These are phyloP conservation scores for Aleiodes alternator DNA, from an alignment of 2,888 invertebrate genomes.

Conservation along the genomic window DNA sequence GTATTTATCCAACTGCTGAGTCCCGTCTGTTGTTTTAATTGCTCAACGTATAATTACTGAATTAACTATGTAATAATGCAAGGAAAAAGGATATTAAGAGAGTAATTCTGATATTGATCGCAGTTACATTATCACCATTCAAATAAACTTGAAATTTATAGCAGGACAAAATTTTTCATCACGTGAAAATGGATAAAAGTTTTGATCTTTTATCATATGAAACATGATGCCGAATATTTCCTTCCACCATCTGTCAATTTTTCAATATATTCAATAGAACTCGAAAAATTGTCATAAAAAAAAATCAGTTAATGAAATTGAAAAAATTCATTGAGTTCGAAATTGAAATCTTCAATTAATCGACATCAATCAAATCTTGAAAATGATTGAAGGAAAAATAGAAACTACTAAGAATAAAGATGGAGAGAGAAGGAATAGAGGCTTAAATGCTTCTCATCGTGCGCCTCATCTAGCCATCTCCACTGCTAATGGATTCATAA, in stretches of 20 bases:
- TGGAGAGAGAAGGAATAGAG: slow-evolving; percentile 9
- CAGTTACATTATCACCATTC: slow-evolving; percentile 2
- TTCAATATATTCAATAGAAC: too few relatives aligned
- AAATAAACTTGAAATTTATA: too few relatives aligned
- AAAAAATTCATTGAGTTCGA: too few relatives aligned
- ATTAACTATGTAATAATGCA: slow-evolving; percentile 54
- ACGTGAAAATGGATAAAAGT: too few relatives aligned
- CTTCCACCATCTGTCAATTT: too few relatives aligned
- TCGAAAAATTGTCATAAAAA: background rate
- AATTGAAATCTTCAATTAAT: background rate
- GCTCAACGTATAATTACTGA: slow-evolving; percentile 52
- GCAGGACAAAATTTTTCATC: too few relatives aligned
- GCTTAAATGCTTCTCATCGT: slow-evolving; percentile 30
- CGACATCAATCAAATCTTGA: too few relatives aligned
- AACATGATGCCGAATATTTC: too few relatives aligned
- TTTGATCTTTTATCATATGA: too few relatives aligned
- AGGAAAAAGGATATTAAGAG: slow-evolving; percentile 9
- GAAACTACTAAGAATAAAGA: background rate
- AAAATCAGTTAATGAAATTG: background rate
- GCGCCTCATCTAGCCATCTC: slow-evolving; percentile 56
- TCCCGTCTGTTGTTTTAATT: slow-evolving; percentile 53
- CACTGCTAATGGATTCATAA: slow-evolving; percentile 70
- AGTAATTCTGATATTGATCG: slow-evolving; percentile 51
- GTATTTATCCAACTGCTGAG: slow-evolving; percentile 58
- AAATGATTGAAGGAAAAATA: too few relatives aligned